phyloP scores from a whole-genome alignment of 2,797 vertebrate genomes.

The Dallia pectoralis region DNA sequence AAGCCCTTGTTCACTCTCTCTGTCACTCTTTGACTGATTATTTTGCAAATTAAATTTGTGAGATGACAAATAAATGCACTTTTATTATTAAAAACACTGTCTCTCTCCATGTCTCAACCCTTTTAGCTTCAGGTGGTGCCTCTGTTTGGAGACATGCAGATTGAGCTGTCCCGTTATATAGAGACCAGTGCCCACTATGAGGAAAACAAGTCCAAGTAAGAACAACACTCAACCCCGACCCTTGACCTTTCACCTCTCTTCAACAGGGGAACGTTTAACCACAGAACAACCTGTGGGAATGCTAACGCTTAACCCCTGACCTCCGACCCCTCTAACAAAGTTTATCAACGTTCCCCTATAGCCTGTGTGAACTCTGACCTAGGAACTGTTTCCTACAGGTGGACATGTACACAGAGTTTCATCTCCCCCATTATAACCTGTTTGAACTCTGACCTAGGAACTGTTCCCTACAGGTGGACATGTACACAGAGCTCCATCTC shows the following conservation, averaged over 20 bases:
- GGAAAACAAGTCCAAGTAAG: constrained; percentile 97
- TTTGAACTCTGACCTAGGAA: background rate
- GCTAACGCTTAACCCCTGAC: background rate
- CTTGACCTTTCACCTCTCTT: background rate
- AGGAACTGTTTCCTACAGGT: too few species aligned
- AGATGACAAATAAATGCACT: too few species aligned
- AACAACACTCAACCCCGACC: background rate
- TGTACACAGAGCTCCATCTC: constrained; percentile 93
- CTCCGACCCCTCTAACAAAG: background rate
- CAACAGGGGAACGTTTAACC: too few species aligned
- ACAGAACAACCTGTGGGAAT: too few species aligned
- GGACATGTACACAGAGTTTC: background rate
- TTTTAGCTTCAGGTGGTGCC: constrained; percentile 98
- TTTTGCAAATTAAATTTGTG: too few species aligned
- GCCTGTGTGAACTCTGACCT: too few species aligned
- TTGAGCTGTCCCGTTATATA: constrained; percentile 96
- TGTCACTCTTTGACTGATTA: background rate
- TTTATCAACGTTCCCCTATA: too few species aligned
- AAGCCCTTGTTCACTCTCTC: background rate
- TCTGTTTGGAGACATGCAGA: constrained; percentile 98
- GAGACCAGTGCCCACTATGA: constrained; percentile 98
- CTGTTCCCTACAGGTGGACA: constrained; percentile 80
- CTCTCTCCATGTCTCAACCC: constrained; percentile 98
- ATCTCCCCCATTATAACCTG: background rate
- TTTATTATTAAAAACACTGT: too few species aligned